phyloP scores from a whole-genome alignment of 2,888 invertebrate species.

The Mimumesa dahlbomi region DNA sequence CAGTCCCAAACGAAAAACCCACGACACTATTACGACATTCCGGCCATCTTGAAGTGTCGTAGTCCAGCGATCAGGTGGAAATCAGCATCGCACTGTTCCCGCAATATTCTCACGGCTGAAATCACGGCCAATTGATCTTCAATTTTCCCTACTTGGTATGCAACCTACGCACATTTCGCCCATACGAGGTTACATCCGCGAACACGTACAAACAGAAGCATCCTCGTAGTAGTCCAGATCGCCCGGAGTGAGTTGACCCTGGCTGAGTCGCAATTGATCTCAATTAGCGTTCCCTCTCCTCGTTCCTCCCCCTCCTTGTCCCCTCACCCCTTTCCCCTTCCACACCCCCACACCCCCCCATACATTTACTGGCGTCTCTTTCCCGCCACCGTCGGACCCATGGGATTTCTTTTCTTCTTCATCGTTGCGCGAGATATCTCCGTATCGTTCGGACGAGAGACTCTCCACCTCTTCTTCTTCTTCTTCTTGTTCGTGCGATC shows the following conservation, averaged over 20 bases:
- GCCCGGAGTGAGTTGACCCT: slow-evolving; percentile 76
- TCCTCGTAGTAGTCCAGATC: slow-evolving; percentile 53
- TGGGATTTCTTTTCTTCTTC: slow-evolving; percentile 48
- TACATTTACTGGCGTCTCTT: slow-evolving; percentile 14
- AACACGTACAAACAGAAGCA: slow-evolving; percentile 43
- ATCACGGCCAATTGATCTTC: slow-evolving; percentile 59
- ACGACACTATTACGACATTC: no score
- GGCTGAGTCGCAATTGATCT: slow-evolving; percentile 79
- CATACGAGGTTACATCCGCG: slow-evolving; percentile 49
- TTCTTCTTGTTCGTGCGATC: slow-evolving; percentile 48
- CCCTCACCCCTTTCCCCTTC: slow-evolving; percentile 63
- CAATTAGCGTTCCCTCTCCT: slow-evolving; percentile 57
- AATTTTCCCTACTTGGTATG: slow-evolving; percentile 60
- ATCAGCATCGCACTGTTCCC: slow-evolving; percentile 1
- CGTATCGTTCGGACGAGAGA: slow-evolving; percentile 2
- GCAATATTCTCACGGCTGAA: slow-evolving; percentile 56
- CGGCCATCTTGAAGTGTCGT: slow-evolving; percentile 3
- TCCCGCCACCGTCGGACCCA: slow-evolving; percentile 16
- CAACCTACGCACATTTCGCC: slow-evolving; percentile 58
- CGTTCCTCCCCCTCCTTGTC: slow-evolving; percentile 25
- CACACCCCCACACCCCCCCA: slow-evolving; percentile 2
- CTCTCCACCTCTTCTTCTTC: no score
- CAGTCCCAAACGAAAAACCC: no score
- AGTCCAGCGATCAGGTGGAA: slow-evolving; percentile 17
- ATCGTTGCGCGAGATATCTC: slow-evolving; percentile 16